Conservation (phyloP, 2,888 invertebrate species). For the Gymnoscelis rufifasciata region DNA sequence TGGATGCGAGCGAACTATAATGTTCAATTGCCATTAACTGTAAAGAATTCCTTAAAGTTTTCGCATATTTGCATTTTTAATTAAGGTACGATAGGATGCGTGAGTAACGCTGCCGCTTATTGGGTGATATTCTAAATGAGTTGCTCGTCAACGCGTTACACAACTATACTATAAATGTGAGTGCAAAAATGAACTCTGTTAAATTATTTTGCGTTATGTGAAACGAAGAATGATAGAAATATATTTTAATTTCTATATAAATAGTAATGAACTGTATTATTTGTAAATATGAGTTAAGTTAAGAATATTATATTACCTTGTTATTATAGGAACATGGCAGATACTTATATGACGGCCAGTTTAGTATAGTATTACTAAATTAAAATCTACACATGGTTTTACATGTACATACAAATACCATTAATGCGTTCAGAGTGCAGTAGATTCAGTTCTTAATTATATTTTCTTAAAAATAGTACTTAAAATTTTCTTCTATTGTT, state of each 20-base stretch:
- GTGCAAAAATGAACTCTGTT: constrained; percentile 79
- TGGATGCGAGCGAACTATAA: constrained; percentile 78
- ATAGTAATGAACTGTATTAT: constrained; percentile 80
- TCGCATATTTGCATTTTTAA: constrained; percentile 79
- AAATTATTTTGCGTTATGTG: constrained; percentile 81
- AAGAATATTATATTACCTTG: constrained; percentile 81
- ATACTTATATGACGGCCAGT: constrained; percentile 86
- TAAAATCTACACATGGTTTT: constrained; percentile 77
- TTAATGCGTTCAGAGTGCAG: constrained; percentile 57
- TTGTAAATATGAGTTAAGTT: constrained; percentile 80
- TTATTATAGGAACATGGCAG: constrained; percentile 81
- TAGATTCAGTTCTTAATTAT: constrained; percentile 21
- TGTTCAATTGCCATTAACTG: constrained; percentile 77
- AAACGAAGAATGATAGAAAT: constrained; percentile 79
- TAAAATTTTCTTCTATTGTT: constrained; percentile 16
- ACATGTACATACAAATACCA: constrained; percentile 74
- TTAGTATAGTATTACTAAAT: constrained; percentile 84
- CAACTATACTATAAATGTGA: constrained; percentile 77
- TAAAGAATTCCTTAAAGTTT: constrained; percentile 76
- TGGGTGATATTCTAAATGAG: constrained; percentile 77
- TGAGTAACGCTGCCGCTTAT: constrained; percentile 75
- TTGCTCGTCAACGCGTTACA: constrained; percentile 72
- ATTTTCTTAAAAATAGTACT: constrained; percentile 19
- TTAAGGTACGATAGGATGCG: constrained; percentile 72
- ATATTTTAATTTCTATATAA: constrained; percentile 78